Evolutionary conservation across 1,140 invertebrate species (phyloP), one percentile per base, ranked within the genome.

Genomic region (Sinonovacula constricta): DNA sequence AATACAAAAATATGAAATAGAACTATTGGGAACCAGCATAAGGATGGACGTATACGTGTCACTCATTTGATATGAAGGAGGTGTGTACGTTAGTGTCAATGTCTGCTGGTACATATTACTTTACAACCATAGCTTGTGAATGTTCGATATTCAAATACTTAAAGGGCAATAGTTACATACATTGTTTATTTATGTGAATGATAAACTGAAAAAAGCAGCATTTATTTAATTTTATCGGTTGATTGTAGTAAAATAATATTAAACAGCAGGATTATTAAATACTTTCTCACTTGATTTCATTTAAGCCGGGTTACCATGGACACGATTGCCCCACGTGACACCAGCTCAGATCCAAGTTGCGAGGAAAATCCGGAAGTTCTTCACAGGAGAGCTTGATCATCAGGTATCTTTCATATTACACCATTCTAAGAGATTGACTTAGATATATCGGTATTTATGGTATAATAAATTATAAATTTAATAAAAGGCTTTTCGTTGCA

Each of bases 341-440:
- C 86, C 86, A 39, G 75, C 77, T 0, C 83, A 86, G 63, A 84
- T 87, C 15, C 70, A 57, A 3, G 57, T 62, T 12, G 81, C 86
- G 0, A 71, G 85, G 62, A 81, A 81, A 56, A 83, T 87, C 18
- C 53, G 74, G 15, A 83, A 80, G 31, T 85, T 78, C 26, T 84
- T 87, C 74, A 86, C 83, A 28, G 86, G 86, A 22, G 51, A 84
- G 51, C 69, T 85, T 0, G 81, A 85, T 14, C 69, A 83, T 22
- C 63, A 79, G 79, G 85, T 86, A 59, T n/a, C 12, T 2, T 1
- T 53, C 26, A 7, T 53, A n/a, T 18, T 53, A 18, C 51, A 49
- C 26, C 51, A n/a, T n/a, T n/a, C n/a, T n/a, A n/a, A n/a, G n/a
- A n/a, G n/a, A n/a, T n/a, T n/a, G n/a, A n/a, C n/a, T n/a, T n/a